Evolutionary conservation across 2,797 vertebrate genomes (phyloP).

Genomic region (Tokudaia tokunoshimensis): DNA sequence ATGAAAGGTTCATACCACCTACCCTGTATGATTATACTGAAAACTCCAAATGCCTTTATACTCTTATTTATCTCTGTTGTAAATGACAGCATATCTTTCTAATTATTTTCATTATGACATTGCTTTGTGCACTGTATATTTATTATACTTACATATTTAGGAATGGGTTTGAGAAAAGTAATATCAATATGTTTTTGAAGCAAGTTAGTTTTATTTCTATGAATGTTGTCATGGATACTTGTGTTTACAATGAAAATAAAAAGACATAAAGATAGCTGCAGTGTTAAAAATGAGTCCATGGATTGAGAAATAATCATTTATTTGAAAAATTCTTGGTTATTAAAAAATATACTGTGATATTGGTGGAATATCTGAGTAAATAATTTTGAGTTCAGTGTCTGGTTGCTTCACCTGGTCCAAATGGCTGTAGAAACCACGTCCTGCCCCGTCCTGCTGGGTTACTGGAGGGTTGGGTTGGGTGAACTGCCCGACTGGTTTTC

Average conservation of each 20-base stretch:
- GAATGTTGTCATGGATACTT: neutral
- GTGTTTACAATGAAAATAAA: neutral
- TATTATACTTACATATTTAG: constrained; percentile 38
- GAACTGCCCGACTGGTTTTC: constrained; percentile 96
- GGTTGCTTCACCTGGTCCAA: constrained; percentile 94
- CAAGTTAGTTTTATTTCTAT: constrained; percentile 43
- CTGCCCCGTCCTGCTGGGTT: constrained; percentile 93
- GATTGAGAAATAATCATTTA: constrained; percentile 1
- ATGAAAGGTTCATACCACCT: neutral
- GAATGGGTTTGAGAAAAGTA: constrained; percentile 3
- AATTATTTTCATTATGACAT: constrained; percentile 29
- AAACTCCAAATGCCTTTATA: constrained; percentile 2
- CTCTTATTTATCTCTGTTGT: constrained; percentile 8
- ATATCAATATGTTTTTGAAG: neutral
- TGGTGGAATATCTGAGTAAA: neutral
- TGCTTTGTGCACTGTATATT: constrained; percentile 5
- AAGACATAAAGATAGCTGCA: neutral
- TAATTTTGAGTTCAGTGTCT: neutral
- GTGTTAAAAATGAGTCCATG: neutral
- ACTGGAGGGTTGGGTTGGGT: constrained; percentile 93
- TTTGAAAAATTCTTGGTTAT: constrained; percentile 2
- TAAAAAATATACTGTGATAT: neutral
- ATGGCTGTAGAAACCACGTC: constrained; percentile 98
- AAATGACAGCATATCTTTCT: neutral
- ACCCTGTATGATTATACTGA: neutral